phyloP scores from a whole-genome alignment of 2,797 vertebrate species.

The Thaleichthys pacificus region DNA sequence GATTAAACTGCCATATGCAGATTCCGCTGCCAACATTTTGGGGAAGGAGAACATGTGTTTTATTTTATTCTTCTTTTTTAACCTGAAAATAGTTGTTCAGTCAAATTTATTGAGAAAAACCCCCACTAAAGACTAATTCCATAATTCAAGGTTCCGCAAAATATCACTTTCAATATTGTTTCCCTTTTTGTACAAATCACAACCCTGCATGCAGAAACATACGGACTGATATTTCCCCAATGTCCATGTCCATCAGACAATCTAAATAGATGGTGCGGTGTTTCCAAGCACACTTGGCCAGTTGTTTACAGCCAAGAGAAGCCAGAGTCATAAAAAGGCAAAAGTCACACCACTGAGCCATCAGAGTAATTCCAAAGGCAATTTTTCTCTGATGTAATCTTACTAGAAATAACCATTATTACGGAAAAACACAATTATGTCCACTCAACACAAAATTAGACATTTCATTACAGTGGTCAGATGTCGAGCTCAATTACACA shows the following conservation, averaged over 20 bases:
- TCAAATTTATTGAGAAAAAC: slow-evolving; percentile 31
- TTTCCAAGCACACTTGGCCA: slow-evolving; percentile 26
- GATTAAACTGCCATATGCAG: slow-evolving; percentile 24
- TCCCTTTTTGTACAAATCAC: slow-evolving; percentile 60
- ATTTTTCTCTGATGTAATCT: slow-evolving; percentile 47
- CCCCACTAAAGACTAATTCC: slow-evolving; percentile 54
- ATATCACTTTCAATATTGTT: slow-evolving; percentile 37
- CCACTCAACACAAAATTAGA: slow-evolving; percentile 34
- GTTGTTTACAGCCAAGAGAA: slow-evolving; percentile 32
- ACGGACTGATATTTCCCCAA: slow-evolving; percentile 44
- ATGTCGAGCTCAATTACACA: slow-evolving; percentile 43
- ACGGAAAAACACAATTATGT: slow-evolving; percentile 36
- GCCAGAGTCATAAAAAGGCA: slow-evolving; percentile 11
- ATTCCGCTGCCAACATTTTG: slow-evolving; percentile 34
- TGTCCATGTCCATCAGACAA: slow-evolving; percentile 40
- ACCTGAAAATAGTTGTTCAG: slow-evolving; percentile 33
- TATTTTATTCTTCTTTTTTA: slow-evolving; percentile 23
- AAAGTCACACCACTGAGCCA: background rate
- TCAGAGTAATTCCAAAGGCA: slow-evolving; percentile 20
- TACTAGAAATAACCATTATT: slow-evolving; percentile 18
- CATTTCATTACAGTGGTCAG: slow-evolving; percentile 57
- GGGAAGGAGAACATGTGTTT: slow-evolving; percentile 11
- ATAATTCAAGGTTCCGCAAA: slow-evolving; percentile 49
- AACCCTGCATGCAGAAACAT: slow-evolving; percentile 26
- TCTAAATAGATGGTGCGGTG: slow-evolving; percentile 43